Base-by-base conservation (phyloP, 2,113 vertebrate genomes). In the Rhegmatorhina hoffmannsi region DNA sequence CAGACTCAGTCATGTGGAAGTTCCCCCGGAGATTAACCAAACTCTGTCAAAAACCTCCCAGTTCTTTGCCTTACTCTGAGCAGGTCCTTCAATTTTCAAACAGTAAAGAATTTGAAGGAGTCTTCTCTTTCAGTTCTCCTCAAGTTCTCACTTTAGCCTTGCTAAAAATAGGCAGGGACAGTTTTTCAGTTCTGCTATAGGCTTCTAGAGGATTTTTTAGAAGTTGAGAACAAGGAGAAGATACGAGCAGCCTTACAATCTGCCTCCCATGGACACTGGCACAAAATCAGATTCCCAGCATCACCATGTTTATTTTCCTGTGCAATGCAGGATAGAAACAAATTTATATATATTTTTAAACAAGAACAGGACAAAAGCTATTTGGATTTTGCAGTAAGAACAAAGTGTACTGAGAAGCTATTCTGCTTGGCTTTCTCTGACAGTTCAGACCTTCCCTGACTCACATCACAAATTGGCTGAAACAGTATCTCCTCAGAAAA, bases 41-140 rank as follows among this genome's bases (percentile, higher is more conserved):
- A 77, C 63, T 53, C 66, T 52, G 63, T 77, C 83, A 90, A 73
- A 90, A 94, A 2, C 5, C 55, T 93, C 63, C 55, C 58, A 83
- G 63, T 79, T 80, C 72, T 80, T 69, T 74, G 46, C 68, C 24
- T 34, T 70, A 58, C 25, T 69, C 72, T 33, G 62, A 90, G 79
- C 89, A 81, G 83, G 90, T 94, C 80, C 86, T 93, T 93, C 88
- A 81, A 34, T 89, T 93, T 84, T 77, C 50, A 66, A 69, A 60
- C 16, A 77, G 64, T 86, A 88, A 95, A 95, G 90, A 92, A 92
- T 84, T 31, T 94, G 88, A 96, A 94, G 47, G 59, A 94, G 34
- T 95, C 72, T 94, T 92, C 88, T 84, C 90, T 81, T 93, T 38
- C 56, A 84, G 46, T 92, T 94, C 75, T 88, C 67, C 47, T 96